Evolutionary conservation across 2,888 invertebrate genomes (phyloP).

Genomic region (Drosophila formosana): DNA sequence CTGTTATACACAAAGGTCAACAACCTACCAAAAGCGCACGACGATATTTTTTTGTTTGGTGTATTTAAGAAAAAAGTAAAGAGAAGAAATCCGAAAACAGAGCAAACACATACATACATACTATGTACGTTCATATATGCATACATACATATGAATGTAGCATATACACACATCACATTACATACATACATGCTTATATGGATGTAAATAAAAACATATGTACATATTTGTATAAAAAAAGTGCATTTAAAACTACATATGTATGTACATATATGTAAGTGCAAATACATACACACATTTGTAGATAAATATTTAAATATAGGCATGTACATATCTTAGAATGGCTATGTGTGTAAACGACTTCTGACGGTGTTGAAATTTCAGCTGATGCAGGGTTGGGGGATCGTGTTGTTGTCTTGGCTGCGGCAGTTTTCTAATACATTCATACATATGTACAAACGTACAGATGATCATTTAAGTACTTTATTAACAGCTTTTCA

Average conservation of each 20-base stretch:
- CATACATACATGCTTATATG: background rate
- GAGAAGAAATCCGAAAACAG: slow-evolving; percentile 75
- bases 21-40: slow-evolving; percentile 72
- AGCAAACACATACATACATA: slow-evolving; percentile 27
- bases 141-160: background rate
- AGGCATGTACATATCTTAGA: too few relatives aligned
- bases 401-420: slow-evolving; percentile 50
- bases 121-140: background rate
- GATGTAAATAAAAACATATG: background rate
- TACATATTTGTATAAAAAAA: background rate
- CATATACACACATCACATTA: background rate
- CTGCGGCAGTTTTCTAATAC: slow-evolving; percentile 22
- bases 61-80: slow-evolving; percentile 67
- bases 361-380: slow-evolving; percentile 54
- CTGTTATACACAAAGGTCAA: slow-evolving; percentile 67
- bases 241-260: too few relatives aligned
- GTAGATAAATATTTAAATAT: background rate
- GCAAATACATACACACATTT: too few relatives aligned
- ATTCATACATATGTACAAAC: slow-evolving; percentile 16
- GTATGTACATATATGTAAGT: background rate
- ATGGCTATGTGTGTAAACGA: slow-evolving; percentile 38
- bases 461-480: slow-evolving; percentile 14
- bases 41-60: slow-evolving; percentile 38
- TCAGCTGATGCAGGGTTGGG: slow-evolving; percentile 47
- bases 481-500: background rate